Percentiles rank a stretch among this genome's conserved stretches.
Evolutionary conservation across 2,797 vertebrate genomes (phyloP).

Genomic region (Darevskia mixta): DNA sequence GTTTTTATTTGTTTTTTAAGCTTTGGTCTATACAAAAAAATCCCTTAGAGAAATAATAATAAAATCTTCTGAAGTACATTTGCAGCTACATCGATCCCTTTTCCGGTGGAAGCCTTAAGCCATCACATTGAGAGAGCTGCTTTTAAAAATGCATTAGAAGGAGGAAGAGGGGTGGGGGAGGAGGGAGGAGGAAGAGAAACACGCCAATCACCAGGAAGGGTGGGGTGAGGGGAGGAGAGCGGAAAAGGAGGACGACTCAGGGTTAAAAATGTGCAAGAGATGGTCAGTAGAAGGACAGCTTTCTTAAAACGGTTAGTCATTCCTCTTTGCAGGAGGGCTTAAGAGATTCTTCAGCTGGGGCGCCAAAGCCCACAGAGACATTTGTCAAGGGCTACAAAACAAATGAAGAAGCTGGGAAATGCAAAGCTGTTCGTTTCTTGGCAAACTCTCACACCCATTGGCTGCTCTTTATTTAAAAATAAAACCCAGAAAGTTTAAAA

Average conservation of each 20-base stretch:
- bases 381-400: background rate
- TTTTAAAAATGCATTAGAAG: conserved; percentile 61
- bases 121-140: conserved; percentile 61
- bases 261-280: conserved; percentile 71
- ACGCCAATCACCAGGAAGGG: conserved; percentile 78
- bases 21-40: conserved; percentile 87
- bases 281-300: conserved; percentile 71
- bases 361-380: background rate
- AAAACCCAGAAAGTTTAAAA: conserved; percentile 32
- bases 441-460: background rate
- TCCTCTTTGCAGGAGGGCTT: conserved; percentile 58
- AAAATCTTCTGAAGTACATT: conserved; percentile 73
- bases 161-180: conserved; percentile 37
- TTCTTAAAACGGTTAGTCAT: conserved; percentile 61
- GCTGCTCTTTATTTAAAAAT: background rate
- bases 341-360: conserved; percentile 30
- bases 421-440: conserved; percentile 11
- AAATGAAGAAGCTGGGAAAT: conserved; percentile 46
- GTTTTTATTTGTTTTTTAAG: conserved; percentile 80
- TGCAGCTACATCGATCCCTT: conserved; percentile 64
- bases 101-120: conserved; percentile 50
- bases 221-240: background rate
- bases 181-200: conserved; percentile 58
- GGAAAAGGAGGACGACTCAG: conserved; percentile 6
- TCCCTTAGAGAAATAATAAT: conserved; percentile 81